Base-by-base conservation (phyloP, 2,113 vertebrate genomes). In the Paradoxurus hermaphroditus region DNA sequence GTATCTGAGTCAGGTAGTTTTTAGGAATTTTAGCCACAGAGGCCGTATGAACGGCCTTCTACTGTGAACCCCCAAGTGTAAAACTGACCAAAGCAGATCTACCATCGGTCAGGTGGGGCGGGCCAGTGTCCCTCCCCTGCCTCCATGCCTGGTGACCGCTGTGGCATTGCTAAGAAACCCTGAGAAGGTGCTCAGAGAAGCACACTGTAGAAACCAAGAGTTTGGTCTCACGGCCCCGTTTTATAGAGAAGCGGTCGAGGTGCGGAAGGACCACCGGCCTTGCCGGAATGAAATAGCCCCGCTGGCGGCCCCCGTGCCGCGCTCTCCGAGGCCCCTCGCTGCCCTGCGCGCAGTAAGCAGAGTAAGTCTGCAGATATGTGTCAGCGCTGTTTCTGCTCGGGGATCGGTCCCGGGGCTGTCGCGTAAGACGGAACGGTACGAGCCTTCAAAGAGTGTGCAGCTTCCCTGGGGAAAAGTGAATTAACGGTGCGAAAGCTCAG, bases 281-380 rank as follows among this genome's bases (percentile, higher is more conserved):
- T 56, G 29, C 4, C 16, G 62, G 36, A 63, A 41, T 31, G 23
- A 31, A 62, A 34, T 9, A 21, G 14, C 29, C 62, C 34, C 6
- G 0, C 67, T 59, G 14, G 18, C 10, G 2, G 5, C 16, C n/a
- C 19, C 1, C 1, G 29, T 25, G 15, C 16, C 13, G 14, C 19
- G 34, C 25, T 72, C 53, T 91, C 31, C 31, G 34, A 13, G 63
- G 31, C 5, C 27, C 31, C 44, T 75, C 0, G 2, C 34, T 91
- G 39, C 56, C 23, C 86, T 78, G 44, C 63, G n/a, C 62, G 27
- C 44, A 7, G 67, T 9, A 2, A 34, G 62, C 51, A 70, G 86
- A 79, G 75, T 44, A 68, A 68, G 59, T 81, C 51, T 62, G 39
- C 49, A 51, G 41, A 70, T 46, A 39, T 18, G 31, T 13, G 75